Conservation (phyloP, 2,797 vertebrate genomes). For the Echeneis naucrates region DNA sequence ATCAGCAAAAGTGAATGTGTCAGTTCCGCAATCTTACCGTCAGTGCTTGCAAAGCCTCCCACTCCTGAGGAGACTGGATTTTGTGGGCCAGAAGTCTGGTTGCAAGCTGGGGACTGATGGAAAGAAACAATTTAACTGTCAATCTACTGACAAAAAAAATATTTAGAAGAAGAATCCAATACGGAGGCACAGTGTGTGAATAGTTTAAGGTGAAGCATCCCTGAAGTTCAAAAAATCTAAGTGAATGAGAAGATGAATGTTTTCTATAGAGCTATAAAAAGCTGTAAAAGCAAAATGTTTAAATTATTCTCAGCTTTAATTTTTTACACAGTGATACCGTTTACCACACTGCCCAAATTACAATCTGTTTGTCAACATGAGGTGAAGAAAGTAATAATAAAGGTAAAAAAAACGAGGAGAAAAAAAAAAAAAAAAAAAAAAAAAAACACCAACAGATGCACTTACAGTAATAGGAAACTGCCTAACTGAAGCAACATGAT, state of each 20-base stretch:
- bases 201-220: background rate
- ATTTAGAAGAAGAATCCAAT: background rate
- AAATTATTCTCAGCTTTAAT: too few relatives aligned
- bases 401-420: too few relatives aligned
- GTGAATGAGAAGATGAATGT: background rate
- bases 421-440: too few relatives aligned
- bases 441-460: background rate
- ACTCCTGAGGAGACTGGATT: slow-evolving; percentile 98
- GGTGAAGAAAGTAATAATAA: too few relatives aligned
- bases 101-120: slow-evolving; percentile 87
- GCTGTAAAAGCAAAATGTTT: too few relatives aligned
- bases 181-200: background rate
- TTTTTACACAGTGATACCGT: too few relatives aligned
- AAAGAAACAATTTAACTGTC: background rate
- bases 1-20: background rate
- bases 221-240: background rate
- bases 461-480: too few relatives aligned
- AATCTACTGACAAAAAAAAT: background rate
- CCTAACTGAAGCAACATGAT: background rate
- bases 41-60: slow-evolving; percentile 97
- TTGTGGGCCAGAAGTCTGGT: slow-evolving; percentile 97
- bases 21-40: slow-evolving; percentile 81
- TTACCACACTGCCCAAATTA: too few relatives aligned
- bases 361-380: too few relatives aligned
- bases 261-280: background rate